These are phyloP conservation scores for Pseudochirops corinnae DNA, from an alignment of 2,797 vertebrate species.

Conservation along the genomic window DNA sequence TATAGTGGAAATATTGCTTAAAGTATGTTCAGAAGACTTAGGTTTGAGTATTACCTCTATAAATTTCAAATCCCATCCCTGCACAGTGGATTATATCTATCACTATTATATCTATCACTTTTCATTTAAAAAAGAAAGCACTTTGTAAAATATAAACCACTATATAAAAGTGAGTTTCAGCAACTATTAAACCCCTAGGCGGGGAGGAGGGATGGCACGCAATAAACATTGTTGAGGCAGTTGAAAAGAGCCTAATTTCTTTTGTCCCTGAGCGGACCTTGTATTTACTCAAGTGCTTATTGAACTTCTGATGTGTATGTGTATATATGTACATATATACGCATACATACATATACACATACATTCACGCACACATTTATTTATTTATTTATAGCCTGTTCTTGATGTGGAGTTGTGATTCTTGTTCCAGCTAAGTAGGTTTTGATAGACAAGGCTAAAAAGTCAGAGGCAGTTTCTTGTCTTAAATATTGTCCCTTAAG, in stretches of 20 bases:
- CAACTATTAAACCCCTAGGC: not conserved
- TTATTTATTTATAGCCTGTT: not conserved
- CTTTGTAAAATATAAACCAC: not conserved
- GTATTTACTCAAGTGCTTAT: not conserved
- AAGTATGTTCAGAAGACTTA: too few relatives aligned
- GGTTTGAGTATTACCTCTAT: not conserved
- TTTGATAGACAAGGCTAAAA: not conserved
- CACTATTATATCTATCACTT: not conserved
- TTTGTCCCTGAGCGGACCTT: not conserved
- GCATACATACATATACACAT: too few relatives aligned
- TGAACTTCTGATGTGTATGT: not conserved
- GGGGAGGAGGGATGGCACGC: not conserved
- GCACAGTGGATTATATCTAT: not conserved
- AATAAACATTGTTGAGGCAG: not conserved
- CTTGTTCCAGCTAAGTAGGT: not conserved
- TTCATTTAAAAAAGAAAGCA: not conserved
- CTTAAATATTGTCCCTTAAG: not conserved
- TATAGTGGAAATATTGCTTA: not conserved
- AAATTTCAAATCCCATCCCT: not conserved
- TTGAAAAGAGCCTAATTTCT: not conserved
- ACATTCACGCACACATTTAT: too few relatives aligned
- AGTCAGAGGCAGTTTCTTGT: not conserved
- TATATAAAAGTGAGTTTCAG: not conserved
- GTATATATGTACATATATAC: too few relatives aligned
- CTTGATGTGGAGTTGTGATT: not conserved